phyloP scores from a whole-genome alignment of 1,140 invertebrate species.

The Drosophila melanica region DNA sequence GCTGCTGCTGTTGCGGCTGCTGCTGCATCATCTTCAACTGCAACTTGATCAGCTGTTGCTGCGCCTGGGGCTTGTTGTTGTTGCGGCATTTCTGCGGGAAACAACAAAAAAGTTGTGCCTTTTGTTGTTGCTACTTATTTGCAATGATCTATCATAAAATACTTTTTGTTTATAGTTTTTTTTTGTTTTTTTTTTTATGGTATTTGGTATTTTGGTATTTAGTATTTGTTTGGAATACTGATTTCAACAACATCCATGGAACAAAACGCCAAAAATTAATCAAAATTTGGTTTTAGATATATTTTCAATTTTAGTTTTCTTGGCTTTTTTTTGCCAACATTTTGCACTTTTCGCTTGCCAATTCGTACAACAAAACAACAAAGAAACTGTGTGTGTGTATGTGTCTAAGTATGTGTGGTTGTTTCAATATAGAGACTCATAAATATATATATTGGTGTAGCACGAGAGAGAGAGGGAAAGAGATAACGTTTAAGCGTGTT shows the following conservation, averaged over 20 bases:
- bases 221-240: conserved; percentile 45
- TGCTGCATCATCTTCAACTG: conserved; percentile 17
- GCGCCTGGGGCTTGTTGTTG: conserved; percentile 19
- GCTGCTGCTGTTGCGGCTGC: conserved; percentile 1
- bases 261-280: conserved; percentile 81
- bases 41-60: conserved; percentile 14
- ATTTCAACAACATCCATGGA: conserved; percentile 76
- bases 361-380: conserved; percentile 59
- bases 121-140: conserved; percentile 66
- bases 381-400: conserved; percentile 41
- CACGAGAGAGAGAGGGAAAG: conserved; percentile 8
- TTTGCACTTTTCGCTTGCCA: conserved; percentile 49
- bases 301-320: conserved; percentile 27
- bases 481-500: conserved; percentile 18
- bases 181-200: conserved; percentile 33
- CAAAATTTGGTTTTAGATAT: conserved; percentile 62
- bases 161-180: conserved; percentile 32
- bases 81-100: conserved; percentile 62
- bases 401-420: conserved; percentile 28
- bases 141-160: conserved; percentile 37
- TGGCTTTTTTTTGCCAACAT: conserved; percentile 44
- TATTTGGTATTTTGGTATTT: conserved; percentile 43
- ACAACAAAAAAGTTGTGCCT: conserved; percentile 75
- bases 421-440: conserved; percentile 20
- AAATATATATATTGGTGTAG: conserved; percentile 14